Evolutionary conservation across 2,888 invertebrate genomes (phyloP).

Genomic region (Entomobrya multifasciata): DNA sequence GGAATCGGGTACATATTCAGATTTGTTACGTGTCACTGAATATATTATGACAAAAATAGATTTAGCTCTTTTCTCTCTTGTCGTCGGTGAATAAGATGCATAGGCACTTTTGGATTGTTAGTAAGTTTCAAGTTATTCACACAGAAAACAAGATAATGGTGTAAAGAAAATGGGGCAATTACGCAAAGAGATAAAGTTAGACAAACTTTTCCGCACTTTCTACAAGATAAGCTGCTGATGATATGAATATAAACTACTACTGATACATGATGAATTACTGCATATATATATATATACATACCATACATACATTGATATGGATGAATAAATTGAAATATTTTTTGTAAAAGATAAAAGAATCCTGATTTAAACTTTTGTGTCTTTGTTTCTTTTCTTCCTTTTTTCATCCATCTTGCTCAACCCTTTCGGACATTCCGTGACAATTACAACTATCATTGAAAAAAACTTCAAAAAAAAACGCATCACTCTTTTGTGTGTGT

Average conservation of each 20-base stretch:
- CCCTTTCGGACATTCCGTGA: conserved; percentile 19
- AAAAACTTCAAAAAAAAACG: conserved; percentile 13
- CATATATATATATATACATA: no score
- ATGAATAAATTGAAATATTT: no score
- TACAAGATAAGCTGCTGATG: conserved; percentile 3
- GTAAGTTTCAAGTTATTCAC: background rate
- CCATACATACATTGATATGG: no score
- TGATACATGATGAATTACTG: no score
- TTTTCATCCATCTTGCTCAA: conserved; percentile 41
- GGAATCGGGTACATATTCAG: background rate
- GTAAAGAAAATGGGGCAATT: conserved; percentile 7
- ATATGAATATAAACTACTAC: no score
- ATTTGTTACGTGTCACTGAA: conserved; percentile 9
- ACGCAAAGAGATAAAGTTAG: background rate
- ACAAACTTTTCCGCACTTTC: no score
- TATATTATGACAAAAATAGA: background rate
- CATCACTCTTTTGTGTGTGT: conserved; percentile 22
- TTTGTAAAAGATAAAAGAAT: background rate
- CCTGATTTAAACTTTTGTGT: background rate
- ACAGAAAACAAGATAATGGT: conserved; percentile 14
- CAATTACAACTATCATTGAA: conserved; percentile 5
- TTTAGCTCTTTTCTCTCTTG: background rate
- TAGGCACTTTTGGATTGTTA: no score
- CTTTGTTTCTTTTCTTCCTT: conserved; percentile 9
- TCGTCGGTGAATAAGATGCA: no score